Conservation (phyloP, 2,113 vertebrate genomes). For the Syngnathoides biaculeatus region DNA sequence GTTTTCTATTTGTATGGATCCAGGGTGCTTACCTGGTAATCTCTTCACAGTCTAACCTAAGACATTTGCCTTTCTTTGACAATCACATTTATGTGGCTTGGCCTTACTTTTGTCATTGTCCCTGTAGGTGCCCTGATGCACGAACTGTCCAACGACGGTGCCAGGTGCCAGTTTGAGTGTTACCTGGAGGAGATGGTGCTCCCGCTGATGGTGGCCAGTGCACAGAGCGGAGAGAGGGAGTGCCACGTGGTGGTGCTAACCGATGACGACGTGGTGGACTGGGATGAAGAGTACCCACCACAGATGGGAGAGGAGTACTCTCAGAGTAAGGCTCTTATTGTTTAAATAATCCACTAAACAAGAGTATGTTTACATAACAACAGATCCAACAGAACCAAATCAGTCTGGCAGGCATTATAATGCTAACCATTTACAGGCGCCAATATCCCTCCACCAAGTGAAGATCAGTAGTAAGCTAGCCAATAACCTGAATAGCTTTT, state of each 20-base stretch:
- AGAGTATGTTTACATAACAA: background rate
- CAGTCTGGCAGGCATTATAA: no score
- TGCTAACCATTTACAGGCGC: no score
- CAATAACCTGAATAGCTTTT: no score
- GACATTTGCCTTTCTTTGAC: no score
- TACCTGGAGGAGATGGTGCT: conserved; percentile 94
- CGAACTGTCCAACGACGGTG: conserved; percentile 91
- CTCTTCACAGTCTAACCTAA: no score
- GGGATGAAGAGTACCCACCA: conserved; percentile 92
- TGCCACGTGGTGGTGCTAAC: conserved; percentile 94
- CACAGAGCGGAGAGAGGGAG: conserved; percentile 88
- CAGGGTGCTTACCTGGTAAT: no score
- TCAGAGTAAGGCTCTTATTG: conserved; percentile 42
- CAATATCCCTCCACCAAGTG: no score
- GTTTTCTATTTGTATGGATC: no score
- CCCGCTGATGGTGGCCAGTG: conserved; percentile 92
- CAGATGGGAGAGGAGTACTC: conserved; percentile 97
- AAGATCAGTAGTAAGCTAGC: no score
- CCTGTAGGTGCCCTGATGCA: conserved; percentile 87
- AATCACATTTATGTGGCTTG: background rate
- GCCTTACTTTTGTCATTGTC: background rate
- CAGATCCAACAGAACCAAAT: no score
- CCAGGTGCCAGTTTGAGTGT: conserved; percentile 88
- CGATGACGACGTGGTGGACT: conserved; percentile 92
- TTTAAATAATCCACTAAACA: background rate